Conservation (phyloP, 2,113 vertebrate species). For the Ceratotherium simum region DNA sequence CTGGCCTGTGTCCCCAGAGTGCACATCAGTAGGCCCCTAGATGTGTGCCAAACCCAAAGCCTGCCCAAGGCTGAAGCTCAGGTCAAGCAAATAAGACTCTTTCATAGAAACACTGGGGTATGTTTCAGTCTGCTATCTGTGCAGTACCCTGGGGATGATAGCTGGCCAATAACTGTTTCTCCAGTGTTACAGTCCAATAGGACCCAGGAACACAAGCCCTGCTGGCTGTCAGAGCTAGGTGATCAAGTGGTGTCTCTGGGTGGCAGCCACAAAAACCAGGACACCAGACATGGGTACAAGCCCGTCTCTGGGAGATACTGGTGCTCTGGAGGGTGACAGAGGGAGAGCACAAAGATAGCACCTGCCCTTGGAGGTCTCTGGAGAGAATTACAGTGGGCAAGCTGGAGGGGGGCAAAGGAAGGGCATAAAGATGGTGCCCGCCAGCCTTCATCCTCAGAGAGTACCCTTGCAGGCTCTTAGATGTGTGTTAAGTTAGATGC, state of each 20-base stretch:
- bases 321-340: too few relatives aligned
- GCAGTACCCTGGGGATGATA: too few relatives aligned
- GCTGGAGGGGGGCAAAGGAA: neutral
- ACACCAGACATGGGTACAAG: neutral
- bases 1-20: neutral
- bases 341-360: too few relatives aligned
- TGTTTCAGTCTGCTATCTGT: neutral
- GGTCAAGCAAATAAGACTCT: neutral
- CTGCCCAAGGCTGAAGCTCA: neutral
- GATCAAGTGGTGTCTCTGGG: neutral
- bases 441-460: neutral
- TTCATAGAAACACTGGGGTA: neutral
- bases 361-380: neutral
- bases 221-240: neutral
- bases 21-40: neutral
- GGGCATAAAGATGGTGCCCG: neutral
- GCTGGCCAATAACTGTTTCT: neutral
- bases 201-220: neutral
- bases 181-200: neutral
- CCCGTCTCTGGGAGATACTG: neutral
- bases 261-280: neutral
- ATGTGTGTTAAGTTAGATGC: neutral
- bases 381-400: neutral
- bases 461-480: neutral
- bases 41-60: neutral